phyloP scores from a whole-genome alignment of 2,797 vertebrate genomes.

The Chloroceryle inda region DNA sequence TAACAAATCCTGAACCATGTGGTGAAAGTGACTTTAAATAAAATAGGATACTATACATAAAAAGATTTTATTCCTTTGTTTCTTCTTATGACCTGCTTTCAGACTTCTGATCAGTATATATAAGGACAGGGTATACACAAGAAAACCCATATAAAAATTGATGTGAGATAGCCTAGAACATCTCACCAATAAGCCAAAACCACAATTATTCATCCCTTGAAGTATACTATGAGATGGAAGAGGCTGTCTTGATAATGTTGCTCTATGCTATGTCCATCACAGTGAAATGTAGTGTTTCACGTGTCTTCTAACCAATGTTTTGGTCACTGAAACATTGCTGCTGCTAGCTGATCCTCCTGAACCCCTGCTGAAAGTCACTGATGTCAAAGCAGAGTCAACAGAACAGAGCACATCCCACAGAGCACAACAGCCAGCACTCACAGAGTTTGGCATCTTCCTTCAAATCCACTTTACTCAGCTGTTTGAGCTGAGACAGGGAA shows the following conservation, averaged over 20 bases:
- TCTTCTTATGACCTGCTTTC: not conserved
- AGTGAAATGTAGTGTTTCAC: not conserved
- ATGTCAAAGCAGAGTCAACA: not conserved
- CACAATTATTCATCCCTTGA: not conserved
- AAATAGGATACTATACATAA: not conserved
- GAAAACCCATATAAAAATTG: not conserved
- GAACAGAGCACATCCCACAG: not conserved
- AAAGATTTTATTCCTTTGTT: not conserved
- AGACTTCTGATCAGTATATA: not conserved
- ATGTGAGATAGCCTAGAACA: not conserved
- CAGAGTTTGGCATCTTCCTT: not conserved
- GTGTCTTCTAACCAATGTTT: not conserved
- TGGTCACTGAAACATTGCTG: not conserved
- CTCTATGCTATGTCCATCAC: not conserved
- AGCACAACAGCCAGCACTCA: not conserved
- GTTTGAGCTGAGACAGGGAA: not conserved
- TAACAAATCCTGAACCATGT: not conserved
- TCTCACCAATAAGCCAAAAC: not conserved
- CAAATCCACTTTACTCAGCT: not conserved
- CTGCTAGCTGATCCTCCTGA: not conserved
- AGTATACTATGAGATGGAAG: not conserved
- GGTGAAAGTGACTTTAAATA: not conserved
- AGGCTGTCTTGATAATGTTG: not conserved
- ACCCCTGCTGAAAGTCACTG: not conserved
- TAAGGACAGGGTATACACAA: not conserved